Percentiles rank a stretch among this genome's conserved stretches.
Conservation (phyloP, 2,113 vertebrate genomes). For the Pachycephala philippinensis region DNA sequence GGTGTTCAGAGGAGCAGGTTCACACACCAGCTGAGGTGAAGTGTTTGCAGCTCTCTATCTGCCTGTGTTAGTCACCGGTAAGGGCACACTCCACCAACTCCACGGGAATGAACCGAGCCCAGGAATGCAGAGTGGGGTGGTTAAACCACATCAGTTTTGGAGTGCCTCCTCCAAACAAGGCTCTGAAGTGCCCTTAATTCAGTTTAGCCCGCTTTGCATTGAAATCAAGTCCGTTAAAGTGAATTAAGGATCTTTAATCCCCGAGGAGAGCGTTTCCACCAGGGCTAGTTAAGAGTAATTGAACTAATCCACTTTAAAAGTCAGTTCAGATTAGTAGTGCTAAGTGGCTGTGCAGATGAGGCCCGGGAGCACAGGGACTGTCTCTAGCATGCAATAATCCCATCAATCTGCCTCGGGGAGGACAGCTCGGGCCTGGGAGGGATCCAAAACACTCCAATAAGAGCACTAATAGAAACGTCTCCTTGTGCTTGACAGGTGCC, state of each 20-base stretch:
- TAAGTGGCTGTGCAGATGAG: constrained; percentile 41
- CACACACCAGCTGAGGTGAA: not conserved
- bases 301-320: constrained; percentile 67
- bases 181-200: constrained; percentile 11
- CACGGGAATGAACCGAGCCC: not conserved
- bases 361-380: constrained; percentile 7
- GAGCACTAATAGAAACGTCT: constrained; percentile 42
- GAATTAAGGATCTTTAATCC: constrained; percentile 45
- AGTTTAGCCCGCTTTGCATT: constrained; percentile 30
- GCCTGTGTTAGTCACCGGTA: not conserved
- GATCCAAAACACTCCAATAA: constrained; percentile 15
- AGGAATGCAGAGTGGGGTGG: not conserved
- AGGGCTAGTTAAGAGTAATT: constrained; percentile 50
- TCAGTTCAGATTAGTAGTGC: constrained; percentile 44
- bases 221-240: not conserved
- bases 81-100: not conserved
- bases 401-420: constrained; percentile 29
- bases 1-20: not conserved
- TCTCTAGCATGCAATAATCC: constrained; percentile 18
- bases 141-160: not conserved
- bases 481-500: constrained; percentile 53
- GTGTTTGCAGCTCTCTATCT: not conserved
- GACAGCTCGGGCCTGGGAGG: constrained; percentile 24
- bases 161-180: not conserved
- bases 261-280: constrained; percentile 9